Conservation (phyloP, 1,140 invertebrate genomes). For the Venturia canescens region DNA sequence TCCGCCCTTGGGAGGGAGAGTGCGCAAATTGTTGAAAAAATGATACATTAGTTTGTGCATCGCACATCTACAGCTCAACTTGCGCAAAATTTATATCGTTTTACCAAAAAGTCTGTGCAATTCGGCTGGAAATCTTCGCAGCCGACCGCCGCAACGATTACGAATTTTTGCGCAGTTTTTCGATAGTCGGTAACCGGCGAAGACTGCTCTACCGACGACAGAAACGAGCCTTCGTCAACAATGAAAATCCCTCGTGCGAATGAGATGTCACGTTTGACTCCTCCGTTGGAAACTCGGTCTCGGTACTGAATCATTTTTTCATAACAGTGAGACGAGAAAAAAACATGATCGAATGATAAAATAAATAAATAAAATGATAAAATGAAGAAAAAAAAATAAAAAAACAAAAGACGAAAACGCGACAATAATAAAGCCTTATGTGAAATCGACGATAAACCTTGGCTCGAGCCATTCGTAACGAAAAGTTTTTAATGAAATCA, state of each 20-base stretch:
- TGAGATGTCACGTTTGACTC: constrained; percentile 24
- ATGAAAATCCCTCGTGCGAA: not conserved
- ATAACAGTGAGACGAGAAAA: not conserved
- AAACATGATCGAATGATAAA: not conserved
- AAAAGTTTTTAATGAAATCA: too few relatives aligned
- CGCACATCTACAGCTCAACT: too few relatives aligned
- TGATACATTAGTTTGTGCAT: too few relatives aligned
- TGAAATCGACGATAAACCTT: too few relatives aligned
- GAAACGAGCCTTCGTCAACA: constrained; percentile 11
- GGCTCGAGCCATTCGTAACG: too few relatives aligned
- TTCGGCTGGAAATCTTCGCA: not conserved
- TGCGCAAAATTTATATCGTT: too few relatives aligned
- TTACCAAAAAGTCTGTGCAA: not conserved
- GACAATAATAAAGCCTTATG: constrained; percentile 30
- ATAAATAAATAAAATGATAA: too few relatives aligned
- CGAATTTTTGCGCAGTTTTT: not conserved
- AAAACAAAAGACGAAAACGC: not conserved
- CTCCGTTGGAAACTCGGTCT: not conserved
- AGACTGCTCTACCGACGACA: constrained; percentile 40
- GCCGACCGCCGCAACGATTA: not conserved
- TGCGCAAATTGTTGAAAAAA: too few relatives aligned
- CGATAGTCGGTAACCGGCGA: constrained; percentile 14
- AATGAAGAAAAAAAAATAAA: too few relatives aligned
- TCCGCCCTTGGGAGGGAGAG: too few relatives aligned
- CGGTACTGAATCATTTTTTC: not conserved